Conservation (phyloP, 2,797 vertebrate genomes). For the Tapirus indicus region DNA sequence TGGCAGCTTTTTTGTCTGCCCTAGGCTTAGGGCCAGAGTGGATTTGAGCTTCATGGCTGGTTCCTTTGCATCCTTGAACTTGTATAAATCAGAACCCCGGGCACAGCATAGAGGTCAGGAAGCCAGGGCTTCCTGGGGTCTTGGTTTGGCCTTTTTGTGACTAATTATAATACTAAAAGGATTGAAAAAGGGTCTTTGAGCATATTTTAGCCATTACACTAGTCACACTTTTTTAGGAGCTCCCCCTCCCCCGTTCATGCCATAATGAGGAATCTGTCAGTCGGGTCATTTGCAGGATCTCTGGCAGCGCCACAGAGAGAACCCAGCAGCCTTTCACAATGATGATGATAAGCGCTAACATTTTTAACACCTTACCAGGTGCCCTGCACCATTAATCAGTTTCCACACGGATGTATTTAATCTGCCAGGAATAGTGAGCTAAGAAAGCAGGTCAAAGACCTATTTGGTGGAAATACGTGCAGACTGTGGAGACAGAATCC, state of each 20-base stretch:
- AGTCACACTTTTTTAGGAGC: not conserved
- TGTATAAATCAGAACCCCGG: slow-evolving; percentile 56
- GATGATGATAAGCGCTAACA: not conserved
- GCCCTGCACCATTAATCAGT: not conserved
- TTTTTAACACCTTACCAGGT: not conserved
- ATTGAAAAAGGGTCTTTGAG: slow-evolving; percentile 21
- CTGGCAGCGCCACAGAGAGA: not conserved
- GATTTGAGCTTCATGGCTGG: not conserved
- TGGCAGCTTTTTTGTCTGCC: not conserved
- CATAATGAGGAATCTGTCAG: not conserved
- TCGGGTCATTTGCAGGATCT: not conserved
- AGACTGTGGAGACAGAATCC: not conserved
- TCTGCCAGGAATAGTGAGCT: slow-evolving; percentile 59
- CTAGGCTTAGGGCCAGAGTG: not conserved
- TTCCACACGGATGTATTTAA: not conserved
- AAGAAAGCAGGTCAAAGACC: slow-evolving; percentile 38
- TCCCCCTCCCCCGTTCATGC: not conserved
- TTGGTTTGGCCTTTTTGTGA: not conserved
- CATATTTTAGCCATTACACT: not conserved
- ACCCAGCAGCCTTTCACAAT: not conserved
- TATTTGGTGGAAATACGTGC: not conserved
- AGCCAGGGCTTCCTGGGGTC: slow-evolving; percentile 1
- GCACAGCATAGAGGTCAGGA: not conserved
- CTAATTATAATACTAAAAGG: slow-evolving; percentile 60
- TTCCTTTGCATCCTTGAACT: slow-evolving; percentile 39